Evolutionary conservation across 2,797 vertebrate genomes (phyloP).

Genomic region (Pachyuromys duprasi): DNA sequence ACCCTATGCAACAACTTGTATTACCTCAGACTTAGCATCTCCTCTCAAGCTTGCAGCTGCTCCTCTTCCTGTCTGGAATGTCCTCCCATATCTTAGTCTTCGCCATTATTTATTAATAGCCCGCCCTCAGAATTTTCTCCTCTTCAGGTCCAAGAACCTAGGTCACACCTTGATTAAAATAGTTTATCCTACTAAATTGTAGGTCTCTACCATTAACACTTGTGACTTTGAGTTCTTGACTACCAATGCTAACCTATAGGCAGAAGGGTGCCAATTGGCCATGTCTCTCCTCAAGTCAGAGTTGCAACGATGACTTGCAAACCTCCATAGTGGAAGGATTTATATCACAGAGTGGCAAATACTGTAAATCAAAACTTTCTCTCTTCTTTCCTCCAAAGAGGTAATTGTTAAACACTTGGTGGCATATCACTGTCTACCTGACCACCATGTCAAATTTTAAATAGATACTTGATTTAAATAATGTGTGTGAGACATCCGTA

Average conservation of each 20-base stretch:
- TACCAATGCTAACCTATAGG: background rate
- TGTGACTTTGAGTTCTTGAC: background rate
- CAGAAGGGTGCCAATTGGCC: background rate
- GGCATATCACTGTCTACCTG: background rate
- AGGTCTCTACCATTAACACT: background rate
- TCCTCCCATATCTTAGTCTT: background rate
- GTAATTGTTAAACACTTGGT: background rate
- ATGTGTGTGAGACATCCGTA: background rate
- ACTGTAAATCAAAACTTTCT: background rate
- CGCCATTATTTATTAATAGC: background rate
- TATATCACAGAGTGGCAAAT: background rate
- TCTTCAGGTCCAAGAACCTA: background rate
- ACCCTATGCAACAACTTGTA: background rate
- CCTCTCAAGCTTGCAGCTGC: background rate
- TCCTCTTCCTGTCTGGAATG: background rate
- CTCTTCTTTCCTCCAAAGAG: background rate
- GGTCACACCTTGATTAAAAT: background rate
- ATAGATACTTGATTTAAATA: background rate
- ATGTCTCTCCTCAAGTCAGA: background rate
- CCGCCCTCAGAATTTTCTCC: background rate
- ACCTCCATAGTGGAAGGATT: background rate
- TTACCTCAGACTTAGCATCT: background rate
- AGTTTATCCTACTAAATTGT: background rate
- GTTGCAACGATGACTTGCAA: background rate
- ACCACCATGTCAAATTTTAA: background rate